Evolutionary conservation across 1,140 invertebrate species (phyloP).

Genomic region (Chrysopa pallens): DNA sequence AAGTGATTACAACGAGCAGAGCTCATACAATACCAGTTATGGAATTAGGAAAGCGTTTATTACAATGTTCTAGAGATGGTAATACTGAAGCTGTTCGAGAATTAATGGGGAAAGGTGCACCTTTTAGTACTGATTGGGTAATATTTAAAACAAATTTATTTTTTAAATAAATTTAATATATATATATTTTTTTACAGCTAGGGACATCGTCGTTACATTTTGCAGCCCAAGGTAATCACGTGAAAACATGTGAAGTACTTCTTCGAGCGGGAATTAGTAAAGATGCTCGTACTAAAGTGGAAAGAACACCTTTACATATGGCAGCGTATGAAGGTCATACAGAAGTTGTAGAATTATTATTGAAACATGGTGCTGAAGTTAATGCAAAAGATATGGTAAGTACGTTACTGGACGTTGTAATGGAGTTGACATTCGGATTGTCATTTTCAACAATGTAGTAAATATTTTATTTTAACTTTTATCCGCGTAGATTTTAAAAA

Average conservation of each 20-base stretch:
- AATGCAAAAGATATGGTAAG: slow-evolving; percentile 70
- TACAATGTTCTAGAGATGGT: slow-evolving; percentile 59
- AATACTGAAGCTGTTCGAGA: slow-evolving; percentile 56
- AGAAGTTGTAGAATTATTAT: slow-evolving; percentile 53
- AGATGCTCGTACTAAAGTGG: slow-evolving; percentile 82
- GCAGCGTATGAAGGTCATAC: slow-evolving; percentile 73
- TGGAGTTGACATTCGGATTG: no score
- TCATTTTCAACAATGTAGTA: slow-evolving; percentile 4
- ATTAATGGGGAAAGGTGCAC: slow-evolving; percentile 73
- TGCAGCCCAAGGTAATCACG: slow-evolving; percentile 66
- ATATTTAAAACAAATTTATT: slow-evolving; percentile 5
- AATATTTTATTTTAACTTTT: slow-evolving; percentile 1
- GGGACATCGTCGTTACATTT: slow-evolving; percentile 80
- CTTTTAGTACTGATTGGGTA: slow-evolving; percentile 86
- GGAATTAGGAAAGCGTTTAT: slow-evolving; percentile 65
- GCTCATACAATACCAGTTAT: slow-evolving; percentile 10
- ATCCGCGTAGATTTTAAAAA: not conserved
- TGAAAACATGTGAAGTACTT: slow-evolving; percentile 64
- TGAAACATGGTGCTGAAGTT: slow-evolving; percentile 60
- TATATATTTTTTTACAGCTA: slow-evolving; percentile 31
- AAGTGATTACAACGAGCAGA: slow-evolving; percentile 2
- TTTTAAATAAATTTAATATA: slow-evolving; percentile 1
- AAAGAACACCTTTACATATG: slow-evolving; percentile 75
- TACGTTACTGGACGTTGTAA: no score
- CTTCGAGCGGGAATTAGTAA: slow-evolving; percentile 68